Conservation (phyloP, 2,888 invertebrate species). For the Chrysolina americana region DNA sequence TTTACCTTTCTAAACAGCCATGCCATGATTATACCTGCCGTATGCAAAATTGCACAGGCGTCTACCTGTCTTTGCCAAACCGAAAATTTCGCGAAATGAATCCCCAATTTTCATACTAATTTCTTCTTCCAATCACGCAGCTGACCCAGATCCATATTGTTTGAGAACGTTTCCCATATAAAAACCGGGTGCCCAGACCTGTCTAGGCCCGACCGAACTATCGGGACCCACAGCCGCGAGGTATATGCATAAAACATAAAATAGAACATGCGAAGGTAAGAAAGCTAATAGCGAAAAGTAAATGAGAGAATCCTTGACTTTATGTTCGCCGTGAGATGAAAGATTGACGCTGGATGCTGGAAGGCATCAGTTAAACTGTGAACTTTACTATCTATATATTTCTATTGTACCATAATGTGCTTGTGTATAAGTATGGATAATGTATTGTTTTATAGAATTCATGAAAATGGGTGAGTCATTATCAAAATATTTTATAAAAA, state of each 20-base stretch:
- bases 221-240: constrained; percentile 17
- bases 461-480: too few species aligned
- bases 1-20: constrained; percentile 14
- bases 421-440: too few species aligned
- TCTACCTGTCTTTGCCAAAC: constrained; percentile 21
- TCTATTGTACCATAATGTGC: too few species aligned
- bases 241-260: constrained; percentile 23
- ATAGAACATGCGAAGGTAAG: constrained; percentile 22
- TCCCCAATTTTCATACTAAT: constrained; percentile 27
- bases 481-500: too few species aligned
- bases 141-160: constrained; percentile 29
- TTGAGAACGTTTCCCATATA: constrained; percentile 24
- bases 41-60: constrained; percentile 7
- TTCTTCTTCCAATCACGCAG: constrained; percentile 19
- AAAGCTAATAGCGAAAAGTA: constrained; percentile 1
- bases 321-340: constrained; percentile 3
- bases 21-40: constrained; percentile 23
- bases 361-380: not conserved
- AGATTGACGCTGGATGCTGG: constrained; percentile 13
- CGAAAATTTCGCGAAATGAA: constrained; percentile 5
- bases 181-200: constrained; percentile 22
- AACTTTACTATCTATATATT: not conserved
- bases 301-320: constrained; percentile 14
- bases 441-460: too few species aligned
- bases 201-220: constrained; percentile 12